A percentile compares a stretch with the other conserved stretches of the same genome.
These are phyloP conservation scores for Ceratothoa steindachneri DNA, from an alignment of 2,888 invertebrate genomes.

Conservation along the genomic window DNA sequence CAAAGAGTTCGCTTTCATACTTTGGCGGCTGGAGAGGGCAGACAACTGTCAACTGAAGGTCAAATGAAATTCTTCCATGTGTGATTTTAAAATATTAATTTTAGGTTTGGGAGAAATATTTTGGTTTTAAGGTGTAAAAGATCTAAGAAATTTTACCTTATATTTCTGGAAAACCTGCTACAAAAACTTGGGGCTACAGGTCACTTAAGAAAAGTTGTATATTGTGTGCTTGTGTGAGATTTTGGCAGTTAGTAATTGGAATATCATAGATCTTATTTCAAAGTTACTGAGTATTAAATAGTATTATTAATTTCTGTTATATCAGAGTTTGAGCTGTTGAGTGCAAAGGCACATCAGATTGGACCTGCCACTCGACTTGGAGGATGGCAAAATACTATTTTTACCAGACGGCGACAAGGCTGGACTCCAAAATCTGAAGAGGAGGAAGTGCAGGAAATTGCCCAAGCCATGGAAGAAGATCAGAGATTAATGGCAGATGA, in stretches of 20 bases:
- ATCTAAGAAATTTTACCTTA: no score
- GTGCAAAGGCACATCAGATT: not conserved
- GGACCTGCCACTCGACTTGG: not conserved
- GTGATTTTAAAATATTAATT: not conserved
- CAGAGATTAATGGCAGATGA: slow-evolving; percentile 39
- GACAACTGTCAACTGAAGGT: not conserved
- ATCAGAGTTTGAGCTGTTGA: not conserved
- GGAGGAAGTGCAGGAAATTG: slow-evolving; percentile 21
- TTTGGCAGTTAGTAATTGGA: no score
- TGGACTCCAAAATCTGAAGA: slow-evolving; percentile 1
- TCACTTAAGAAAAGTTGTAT: no score
- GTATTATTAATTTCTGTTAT: no score
- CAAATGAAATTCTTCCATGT: not conserved
- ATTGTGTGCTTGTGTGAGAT: no score
- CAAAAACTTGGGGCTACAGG: no score
- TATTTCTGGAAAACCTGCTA: no score
- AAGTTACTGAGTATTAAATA: no score
- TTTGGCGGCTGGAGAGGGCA: not conserved
- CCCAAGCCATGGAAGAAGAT: slow-evolving; percentile 41
- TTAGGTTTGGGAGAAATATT: not conserved
- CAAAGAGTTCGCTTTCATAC: not conserved
- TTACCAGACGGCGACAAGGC: not conserved
- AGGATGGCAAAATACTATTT: not conserved
- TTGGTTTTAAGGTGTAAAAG: no score
- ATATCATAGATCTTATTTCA: no score